A percentile compares a stretch with the other conserved stretches of the same genome.
Conservation (phyloP, 2,113 vertebrate species). For the Caloenas nicobarica region DNA sequence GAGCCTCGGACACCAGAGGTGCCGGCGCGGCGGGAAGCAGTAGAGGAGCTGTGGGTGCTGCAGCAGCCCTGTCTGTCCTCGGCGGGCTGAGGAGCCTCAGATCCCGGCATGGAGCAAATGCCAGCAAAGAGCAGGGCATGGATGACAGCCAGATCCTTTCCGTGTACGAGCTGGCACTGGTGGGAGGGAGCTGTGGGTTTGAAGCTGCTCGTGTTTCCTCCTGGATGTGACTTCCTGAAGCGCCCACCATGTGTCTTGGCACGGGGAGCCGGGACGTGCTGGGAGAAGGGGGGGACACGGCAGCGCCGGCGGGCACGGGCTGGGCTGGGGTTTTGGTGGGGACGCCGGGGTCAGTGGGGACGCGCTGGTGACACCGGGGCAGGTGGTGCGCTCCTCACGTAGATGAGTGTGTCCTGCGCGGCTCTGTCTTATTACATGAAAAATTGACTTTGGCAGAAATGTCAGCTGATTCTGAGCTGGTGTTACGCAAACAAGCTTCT, state of each 20-base stretch:
- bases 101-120: background rate
- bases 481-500: background rate
- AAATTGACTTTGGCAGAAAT: background rate
- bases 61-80: background rate
- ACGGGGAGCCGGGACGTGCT: too few species aligned
- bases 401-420: background rate
- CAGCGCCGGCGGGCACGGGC: background rate
- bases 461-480: background rate
- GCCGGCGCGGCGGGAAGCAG: background rate
- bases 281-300: background rate
- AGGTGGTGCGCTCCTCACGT: rapidly evolving
- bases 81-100: background rate
- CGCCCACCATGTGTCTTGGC: too few species aligned
- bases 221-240: background rate
- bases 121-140: background rate
- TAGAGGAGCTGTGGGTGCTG: background rate
- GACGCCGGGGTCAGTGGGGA: background rate
- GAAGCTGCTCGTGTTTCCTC: background rate
- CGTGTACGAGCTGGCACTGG: background rate
- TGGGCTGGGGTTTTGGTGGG: background rate
- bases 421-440: background rate
- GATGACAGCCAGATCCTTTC: background rate
- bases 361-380: background rate
- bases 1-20: background rate
- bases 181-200: background rate